Conservation (phyloP, 2,888 invertebrate genomes). For the Apodemia duryi region DNA sequence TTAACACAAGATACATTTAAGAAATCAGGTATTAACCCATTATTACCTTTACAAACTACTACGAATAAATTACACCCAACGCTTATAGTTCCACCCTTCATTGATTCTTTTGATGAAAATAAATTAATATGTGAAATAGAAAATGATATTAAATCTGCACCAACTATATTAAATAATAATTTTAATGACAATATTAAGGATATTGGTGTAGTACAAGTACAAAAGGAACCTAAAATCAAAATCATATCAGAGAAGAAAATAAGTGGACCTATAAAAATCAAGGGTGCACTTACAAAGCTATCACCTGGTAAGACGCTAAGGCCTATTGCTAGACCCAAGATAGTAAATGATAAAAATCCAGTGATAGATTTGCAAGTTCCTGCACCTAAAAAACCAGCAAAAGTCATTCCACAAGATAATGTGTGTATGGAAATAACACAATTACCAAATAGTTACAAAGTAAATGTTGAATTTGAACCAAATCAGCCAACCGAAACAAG, state of each 20-base stretch:
- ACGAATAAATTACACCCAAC: slow-evolving; percentile 24
- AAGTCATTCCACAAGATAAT: neutral
- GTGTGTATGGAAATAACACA: neutral
- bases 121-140: slow-evolving; percentile 15
- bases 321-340: slow-evolving; percentile 18
- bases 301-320: slow-evolving; percentile 46
- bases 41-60: slow-evolving; percentile 24
- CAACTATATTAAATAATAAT: neutral
- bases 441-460: slow-evolving; percentile 3
- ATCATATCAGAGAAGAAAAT: slow-evolving; percentile 61
- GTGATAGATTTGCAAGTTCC: slow-evolving; percentile 4
- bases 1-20: neutral
- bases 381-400: neutral
- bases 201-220: neutral
- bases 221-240: slow-evolving; percentile 42
- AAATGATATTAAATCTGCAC: neutral
- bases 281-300: slow-evolving; percentile 45
- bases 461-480: slow-evolving; percentile 19
- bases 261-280: slow-evolving; percentile 41
- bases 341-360: neutral
- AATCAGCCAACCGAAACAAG: neutral
- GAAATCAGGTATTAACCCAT: slow-evolving; percentile 16
- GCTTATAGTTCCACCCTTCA: slow-evolving; percentile 30
- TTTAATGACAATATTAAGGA: neutral
- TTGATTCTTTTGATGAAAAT: slow-evolving; percentile 22